Evolutionary conservation across 2,888 invertebrate genomes (phyloP), one percentile per base, ranked within the genome.

Genomic region (Phania funesta): DNA sequence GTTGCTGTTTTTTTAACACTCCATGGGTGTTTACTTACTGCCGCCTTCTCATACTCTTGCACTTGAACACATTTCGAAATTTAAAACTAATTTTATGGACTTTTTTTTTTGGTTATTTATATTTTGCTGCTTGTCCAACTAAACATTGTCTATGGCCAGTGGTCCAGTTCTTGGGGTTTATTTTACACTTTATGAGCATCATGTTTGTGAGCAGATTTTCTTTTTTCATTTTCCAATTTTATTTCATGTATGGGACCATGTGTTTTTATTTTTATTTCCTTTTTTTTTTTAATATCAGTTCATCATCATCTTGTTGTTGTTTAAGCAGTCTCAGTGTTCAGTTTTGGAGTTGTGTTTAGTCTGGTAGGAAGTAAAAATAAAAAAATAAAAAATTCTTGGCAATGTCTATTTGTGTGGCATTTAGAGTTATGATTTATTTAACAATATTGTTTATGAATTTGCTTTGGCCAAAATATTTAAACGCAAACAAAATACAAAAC

Each of bases 351-450:
- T 38, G 1, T 60, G 29, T 46, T 56, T 65, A 24, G 46, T 48
- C 52, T 65, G 44, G 50, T 35, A 48, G 62, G 38, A 62, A 54
- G 16, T n/a, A 41, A 29, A n/a, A 38, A 20, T 11, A 44, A 9
- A 5, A 8, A 18, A 8, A 64, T 62, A 29, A n/a, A 64, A 74
- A 64, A 60, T 65, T 76, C 52, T 76, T 76, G 76, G 76, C 76
- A 76, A 60, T 77, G 68, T 77, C 54, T 62, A 77, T 77, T 77
- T 77, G 77, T 77, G 77, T 77, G 77, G 68, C 68, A 62, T 68
- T 54, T 54, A 62, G 60, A 70, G 68, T 77, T 77, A 77, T 77
- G 77, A 77, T 77, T 77, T 77, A 77, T 74, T 76, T 76, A 76
- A 67, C 60, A 76, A 76, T 68, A 67, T 76, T 76, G 67, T 76